Evolutionary conservation across 2,888 invertebrate species (phyloP).

Genomic region (Rutpela maculata): DNA sequence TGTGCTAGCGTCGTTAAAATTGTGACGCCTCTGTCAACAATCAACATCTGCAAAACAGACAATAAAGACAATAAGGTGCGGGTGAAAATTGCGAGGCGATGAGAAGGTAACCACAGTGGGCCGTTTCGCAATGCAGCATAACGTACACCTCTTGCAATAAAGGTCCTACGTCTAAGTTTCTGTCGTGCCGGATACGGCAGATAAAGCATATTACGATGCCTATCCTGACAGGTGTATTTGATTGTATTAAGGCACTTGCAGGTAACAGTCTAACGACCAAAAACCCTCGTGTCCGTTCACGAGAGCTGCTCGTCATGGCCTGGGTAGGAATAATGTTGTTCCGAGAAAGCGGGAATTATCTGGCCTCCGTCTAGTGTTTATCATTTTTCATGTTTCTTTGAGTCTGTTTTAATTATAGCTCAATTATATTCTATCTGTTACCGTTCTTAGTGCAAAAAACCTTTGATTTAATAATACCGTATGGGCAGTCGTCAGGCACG

Average conservation of each 20-base stretch:
- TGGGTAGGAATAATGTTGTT: slow-evolving; percentile 5
- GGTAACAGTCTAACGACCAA: slow-evolving; percentile 13
- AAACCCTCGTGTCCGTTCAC: neutral
- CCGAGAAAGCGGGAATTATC: slow-evolving; percentile 11
- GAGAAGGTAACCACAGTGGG: neutral
- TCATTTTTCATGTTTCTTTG: neutral
- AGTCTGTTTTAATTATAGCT: neutral
- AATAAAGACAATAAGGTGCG: slow-evolving; percentile 1
- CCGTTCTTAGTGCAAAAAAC: slow-evolving; percentile 11
- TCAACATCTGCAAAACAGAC: neutral
- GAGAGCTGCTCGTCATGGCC: neutral
- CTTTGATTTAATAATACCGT: slow-evolving; percentile 7
- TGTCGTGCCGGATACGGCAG: slow-evolving; percentile 6
- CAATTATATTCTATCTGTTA: slow-evolving; percentile 10
- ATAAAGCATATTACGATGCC: neutral
- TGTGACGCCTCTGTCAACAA: neutral
- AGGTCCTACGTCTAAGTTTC: neutral
- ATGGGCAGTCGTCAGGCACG: neutral
- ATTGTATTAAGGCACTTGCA: slow-evolving; percentile 1
- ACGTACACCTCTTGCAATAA: neutral
- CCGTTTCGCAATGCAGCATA: neutral
- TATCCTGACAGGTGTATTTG: slow-evolving; percentile 13
- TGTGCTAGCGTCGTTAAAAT: too few species aligned
- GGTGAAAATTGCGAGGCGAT: slow-evolving; percentile 3
- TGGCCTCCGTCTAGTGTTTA: neutral